phyloP scores from a whole-genome alignment of 2,113 vertebrate species.

The Dasyprocta punctata region DNA sequence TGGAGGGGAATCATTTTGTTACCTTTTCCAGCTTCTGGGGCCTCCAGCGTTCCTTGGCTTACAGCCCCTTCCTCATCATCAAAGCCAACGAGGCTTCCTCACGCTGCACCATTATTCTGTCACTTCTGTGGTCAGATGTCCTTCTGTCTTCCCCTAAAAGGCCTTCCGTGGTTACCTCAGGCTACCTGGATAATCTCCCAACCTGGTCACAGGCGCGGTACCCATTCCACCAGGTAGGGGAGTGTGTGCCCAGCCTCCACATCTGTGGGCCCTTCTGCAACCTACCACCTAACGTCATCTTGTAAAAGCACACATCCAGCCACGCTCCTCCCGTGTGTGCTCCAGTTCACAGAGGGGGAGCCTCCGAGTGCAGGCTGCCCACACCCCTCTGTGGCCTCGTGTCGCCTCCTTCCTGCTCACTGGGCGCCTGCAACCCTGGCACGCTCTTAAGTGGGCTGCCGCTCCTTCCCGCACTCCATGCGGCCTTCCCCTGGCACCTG shows the following conservation, averaged over 20 bases:
- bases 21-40: background rate
- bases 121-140: background rate
- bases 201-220: background rate
- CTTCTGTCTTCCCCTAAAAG: background rate
- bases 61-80: background rate
- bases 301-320: background rate
- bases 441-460: background rate
- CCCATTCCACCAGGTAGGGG: background rate
- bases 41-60: background rate
- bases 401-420: background rate
- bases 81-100: background rate
- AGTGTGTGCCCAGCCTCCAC: background rate
- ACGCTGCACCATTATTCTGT: background rate
- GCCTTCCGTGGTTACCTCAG: background rate
- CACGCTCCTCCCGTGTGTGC: background rate
- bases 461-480: background rate
- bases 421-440: background rate
- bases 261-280: background rate
- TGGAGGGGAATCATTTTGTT: background rate
- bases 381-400: background rate
- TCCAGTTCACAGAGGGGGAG: background rate
- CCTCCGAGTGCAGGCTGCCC: too few relatives aligned
- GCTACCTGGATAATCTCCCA: background rate
- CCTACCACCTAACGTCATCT: background rate
- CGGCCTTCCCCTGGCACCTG: background rate